These are phyloP conservation scores for Helicoverpa armigera DNA, from an alignment of 1,140 invertebrate species.

Conservation along the genomic window DNA sequence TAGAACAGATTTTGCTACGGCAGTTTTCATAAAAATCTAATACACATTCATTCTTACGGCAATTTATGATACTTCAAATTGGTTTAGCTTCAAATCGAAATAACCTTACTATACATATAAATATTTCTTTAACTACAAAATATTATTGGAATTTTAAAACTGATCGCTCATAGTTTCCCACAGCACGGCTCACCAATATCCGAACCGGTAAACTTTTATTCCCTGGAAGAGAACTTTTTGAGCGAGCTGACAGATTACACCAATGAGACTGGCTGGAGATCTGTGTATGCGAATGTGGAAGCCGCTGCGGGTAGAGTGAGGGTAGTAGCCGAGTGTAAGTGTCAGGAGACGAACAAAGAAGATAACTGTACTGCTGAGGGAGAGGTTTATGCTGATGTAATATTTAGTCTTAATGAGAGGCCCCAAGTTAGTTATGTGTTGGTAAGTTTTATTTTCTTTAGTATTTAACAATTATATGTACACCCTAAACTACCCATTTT, in stretches of 20 bases:
- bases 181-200: constrained; percentile 60
- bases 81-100: too few relatives aligned
- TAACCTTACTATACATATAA: too few relatives aligned
- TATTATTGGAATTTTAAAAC: background rate
- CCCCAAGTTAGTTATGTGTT: background rate
- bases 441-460: constrained; percentile 22
- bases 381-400: constrained; percentile 11
- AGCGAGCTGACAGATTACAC: constrained; percentile 64
- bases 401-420: background rate
- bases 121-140: background rate
- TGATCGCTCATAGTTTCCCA: constrained; percentile 1
- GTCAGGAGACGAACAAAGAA: background rate
- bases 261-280: constrained; percentile 61
- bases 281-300: constrained; percentile 51
- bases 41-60: too few relatives aligned
- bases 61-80: too few relatives aligned
- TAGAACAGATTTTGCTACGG: too few relatives aligned
- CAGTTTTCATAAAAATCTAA: too few relatives aligned
- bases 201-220: constrained; percentile 61
- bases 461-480: too few relatives aligned
- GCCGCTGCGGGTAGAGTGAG: constrained; percentile 54
- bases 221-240: constrained; percentile 69
- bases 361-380: constrained; percentile 18
- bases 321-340: background rate
- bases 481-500: too few relatives aligned